Conservation (phyloP, 2,113 vertebrate genomes). For the Sakesphorus luctuosus region DNA sequence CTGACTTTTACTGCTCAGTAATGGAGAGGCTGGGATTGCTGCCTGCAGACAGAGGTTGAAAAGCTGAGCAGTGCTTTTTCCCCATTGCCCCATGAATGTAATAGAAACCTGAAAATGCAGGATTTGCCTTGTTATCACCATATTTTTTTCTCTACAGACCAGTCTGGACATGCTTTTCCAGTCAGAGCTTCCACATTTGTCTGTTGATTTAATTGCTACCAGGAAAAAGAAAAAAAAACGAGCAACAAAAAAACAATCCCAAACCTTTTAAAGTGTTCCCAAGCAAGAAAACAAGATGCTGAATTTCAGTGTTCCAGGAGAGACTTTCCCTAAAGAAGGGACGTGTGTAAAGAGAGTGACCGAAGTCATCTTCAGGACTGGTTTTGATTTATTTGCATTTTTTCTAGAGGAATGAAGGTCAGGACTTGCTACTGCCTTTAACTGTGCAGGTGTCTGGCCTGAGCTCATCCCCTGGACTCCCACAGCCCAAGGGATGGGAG, state of each 20-base stretch:
- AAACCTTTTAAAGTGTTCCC: not conserved
- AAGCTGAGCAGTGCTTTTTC: not conserved
- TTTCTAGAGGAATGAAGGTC: not conserved
- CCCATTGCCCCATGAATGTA: not conserved
- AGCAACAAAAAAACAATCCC: not conserved
- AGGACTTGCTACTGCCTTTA: not conserved
- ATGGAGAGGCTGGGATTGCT: slow-evolving; percentile 43
- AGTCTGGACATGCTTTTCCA: slow-evolving; percentile 15
- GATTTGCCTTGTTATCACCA: not conserved
- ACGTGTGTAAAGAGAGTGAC: not conserved
- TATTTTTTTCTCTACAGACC: not conserved
- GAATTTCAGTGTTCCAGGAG: not conserved
- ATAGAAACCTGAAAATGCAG: slow-evolving; percentile 19
- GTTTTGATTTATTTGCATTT: not conserved
- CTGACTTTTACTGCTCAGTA: slow-evolving; percentile 42
- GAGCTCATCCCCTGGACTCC: not conserved
- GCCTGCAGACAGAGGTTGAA: not conserved
- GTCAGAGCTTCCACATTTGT: not conserved
- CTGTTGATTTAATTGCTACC: not conserved
- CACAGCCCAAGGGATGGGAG: not conserved
- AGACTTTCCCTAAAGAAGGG: not conserved
- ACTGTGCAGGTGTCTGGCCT: not conserved
- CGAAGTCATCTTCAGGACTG: not conserved
- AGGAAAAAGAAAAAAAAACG: not conserved
- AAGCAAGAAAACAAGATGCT: not conserved